A percentile compares a stretch with the other conserved stretches of the same genome.
These are phyloP conservation scores for Euwallacea fornicatus DNA, from an alignment of 1,140 invertebrate species.

Conservation along the genomic window DNA sequence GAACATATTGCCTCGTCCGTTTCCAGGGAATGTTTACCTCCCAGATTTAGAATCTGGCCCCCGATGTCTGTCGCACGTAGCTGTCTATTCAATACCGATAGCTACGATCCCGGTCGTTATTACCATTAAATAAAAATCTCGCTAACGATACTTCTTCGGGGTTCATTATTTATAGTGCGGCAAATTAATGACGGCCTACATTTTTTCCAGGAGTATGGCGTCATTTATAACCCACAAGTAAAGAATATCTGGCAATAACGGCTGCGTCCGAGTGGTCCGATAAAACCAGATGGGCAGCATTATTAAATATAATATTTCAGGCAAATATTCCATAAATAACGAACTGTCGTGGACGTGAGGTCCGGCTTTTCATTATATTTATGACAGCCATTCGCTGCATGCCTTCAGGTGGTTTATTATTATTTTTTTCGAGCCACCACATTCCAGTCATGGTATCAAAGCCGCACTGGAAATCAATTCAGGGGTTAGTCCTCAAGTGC, in stretches of 20 bases:
- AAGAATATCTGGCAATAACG: slow-evolving; percentile 20
- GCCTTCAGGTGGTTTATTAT: slow-evolving; percentile 33
- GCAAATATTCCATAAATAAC: slow-evolving; percentile 38
- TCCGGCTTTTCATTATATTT: slow-evolving; percentile 33
- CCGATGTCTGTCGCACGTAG: no score
- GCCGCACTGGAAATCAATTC: no score
- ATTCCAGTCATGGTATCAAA: neutral
- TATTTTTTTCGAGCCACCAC: neutral
- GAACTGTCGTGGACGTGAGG: slow-evolving; percentile 25
- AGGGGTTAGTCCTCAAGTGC: no score
- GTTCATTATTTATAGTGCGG: neutral
- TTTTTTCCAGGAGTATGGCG: neutral
- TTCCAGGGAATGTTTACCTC: no score
- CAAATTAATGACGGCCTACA: slow-evolving; percentile 1
- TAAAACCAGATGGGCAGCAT: slow-evolving; percentile 22
- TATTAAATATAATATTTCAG: slow-evolving; percentile 38
- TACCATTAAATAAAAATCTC: neutral
- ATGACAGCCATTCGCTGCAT: slow-evolving; percentile 31
- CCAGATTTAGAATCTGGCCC: no score
- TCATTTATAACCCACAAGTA: slow-evolving; percentile 9
- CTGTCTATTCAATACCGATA: no score
- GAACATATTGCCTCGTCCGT: no score
- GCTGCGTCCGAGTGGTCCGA: neutral
- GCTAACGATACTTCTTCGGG: neutral
- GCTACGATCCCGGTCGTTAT: neutral